A percentile compares a stretch with the other conserved stretches of the same genome.
Evolutionary conservation across 92 coral and sea anemone genomes (phyloP).

Genomic region (Phenganax subtilis): DNA sequence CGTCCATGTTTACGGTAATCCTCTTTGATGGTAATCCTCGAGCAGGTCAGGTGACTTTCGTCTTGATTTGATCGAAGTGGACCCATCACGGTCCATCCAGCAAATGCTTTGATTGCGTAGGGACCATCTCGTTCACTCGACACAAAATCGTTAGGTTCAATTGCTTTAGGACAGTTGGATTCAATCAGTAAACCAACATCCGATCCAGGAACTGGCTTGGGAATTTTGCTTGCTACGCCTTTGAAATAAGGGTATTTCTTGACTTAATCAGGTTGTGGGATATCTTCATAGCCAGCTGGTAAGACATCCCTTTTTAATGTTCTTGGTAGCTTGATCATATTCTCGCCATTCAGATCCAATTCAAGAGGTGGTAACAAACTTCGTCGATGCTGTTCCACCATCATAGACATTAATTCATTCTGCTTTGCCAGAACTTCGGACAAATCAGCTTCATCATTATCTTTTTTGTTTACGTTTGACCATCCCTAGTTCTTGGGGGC

Average conservation of each 20-base stretch:
- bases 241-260: slow-evolving; percentile 29
- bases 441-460: neutral
- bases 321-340: slow-evolving; percentile 38
- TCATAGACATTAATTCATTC: neutral
- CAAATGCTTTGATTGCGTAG: slow-evolving; percentile 50
- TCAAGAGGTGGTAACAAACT: neutral
- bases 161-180: slow-evolving; percentile 54
- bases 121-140: slow-evolving; percentile 45
- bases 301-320: slow-evolving; percentile 43
- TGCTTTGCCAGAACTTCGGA: neutral
- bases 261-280: slow-evolving; percentile 36
- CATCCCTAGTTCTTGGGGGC: too few species aligned
- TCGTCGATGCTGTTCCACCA: neutral
- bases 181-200: slow-evolving; percentile 49
- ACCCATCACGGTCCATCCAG: slow-evolving; percentile 54
- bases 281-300: slow-evolving; percentile 38
- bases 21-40: slow-evolving; percentile 40
- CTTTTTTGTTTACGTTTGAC: too few species aligned
- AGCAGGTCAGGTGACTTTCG: slow-evolving; percentile 20
- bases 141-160: slow-evolving; percentile 44
- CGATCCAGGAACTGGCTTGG: slow-evolving; percentile 4
- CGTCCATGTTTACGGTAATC: neutral
- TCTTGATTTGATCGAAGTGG: slow-evolving; percentile 18
- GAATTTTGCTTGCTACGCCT: too few species aligned
- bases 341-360: slow-evolving; percentile 26